phyloP scores from a whole-genome alignment of 2,113 vertebrate genomes.

The Scytalopus superciliaris region DNA sequence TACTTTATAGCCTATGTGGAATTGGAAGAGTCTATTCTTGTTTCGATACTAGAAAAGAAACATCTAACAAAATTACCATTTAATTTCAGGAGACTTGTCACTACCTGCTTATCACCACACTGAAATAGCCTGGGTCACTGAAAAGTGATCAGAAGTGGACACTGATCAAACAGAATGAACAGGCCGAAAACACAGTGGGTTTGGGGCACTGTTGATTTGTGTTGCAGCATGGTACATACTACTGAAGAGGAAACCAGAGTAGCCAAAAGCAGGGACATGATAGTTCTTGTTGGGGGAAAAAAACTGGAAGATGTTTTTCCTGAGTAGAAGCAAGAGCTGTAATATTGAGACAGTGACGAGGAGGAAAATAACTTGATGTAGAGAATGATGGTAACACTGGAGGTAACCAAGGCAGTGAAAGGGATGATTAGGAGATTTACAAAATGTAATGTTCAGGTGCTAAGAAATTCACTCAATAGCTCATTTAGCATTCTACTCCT shows the following conservation, averaged over 20 bases:
- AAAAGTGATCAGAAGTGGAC: neutral
- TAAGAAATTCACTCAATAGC: neutral
- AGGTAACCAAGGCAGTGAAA: neutral
- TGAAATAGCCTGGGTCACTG: neutral
- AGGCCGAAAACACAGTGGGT: neutral
- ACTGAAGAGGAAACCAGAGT: neutral
- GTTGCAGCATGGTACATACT: neutral
- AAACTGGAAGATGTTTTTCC: neutral
- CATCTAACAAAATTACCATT: neutral
- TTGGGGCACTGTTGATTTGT: neutral
- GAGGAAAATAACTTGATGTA: neutral
- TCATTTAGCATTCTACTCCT: neutral
- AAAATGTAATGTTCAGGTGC: neutral
- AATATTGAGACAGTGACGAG: neutral
- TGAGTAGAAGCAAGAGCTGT: neutral
- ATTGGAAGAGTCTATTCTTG: neutral
- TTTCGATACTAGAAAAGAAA: neutral
- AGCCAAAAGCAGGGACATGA: neutral
- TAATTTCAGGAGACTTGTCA: neutral
- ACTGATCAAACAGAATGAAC: neutral
- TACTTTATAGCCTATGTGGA: neutral
- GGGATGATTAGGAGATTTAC: neutral
- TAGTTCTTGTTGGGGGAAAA: neutral
- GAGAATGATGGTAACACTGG: neutral
- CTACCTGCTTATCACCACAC: neutral